Evolutionary conservation across 2,888 invertebrate species (phyloP).

Genomic region (Pammene aurita): DNA sequence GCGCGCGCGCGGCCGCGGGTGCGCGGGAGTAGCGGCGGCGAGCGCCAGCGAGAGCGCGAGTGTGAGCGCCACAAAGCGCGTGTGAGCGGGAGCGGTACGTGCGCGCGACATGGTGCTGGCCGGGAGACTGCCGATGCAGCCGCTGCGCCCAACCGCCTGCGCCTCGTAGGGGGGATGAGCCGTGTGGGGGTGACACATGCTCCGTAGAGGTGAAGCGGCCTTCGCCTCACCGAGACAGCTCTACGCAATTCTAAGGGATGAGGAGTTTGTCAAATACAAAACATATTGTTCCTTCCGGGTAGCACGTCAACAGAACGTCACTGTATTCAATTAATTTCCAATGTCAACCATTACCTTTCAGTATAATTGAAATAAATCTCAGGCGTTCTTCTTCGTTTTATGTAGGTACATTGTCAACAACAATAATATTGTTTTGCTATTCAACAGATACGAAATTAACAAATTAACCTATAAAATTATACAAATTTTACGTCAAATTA

Average conservation of each 20-base stretch:
- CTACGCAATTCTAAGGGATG: slow-evolving; percentile 25
- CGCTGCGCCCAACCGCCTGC: slow-evolving; percentile 19
- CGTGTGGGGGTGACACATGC: slow-evolving; percentile 32
- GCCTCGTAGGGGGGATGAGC: slow-evolving; percentile 19
- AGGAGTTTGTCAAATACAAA: not conserved
- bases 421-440: too few species aligned
- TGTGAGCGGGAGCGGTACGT: slow-evolving; percentile 38
- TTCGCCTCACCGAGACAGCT: slow-evolving; percentile 27
- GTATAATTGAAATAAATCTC: not conserved
- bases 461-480: too few species aligned
- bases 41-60: slow-evolving; percentile 48
- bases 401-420: too few species aligned
- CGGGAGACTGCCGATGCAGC: slow-evolving; percentile 47
- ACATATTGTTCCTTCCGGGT: slow-evolving; percentile 3
- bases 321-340: slow-evolving; percentile 1
- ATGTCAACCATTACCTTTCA: not conserved
- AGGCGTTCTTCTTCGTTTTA: not conserved
- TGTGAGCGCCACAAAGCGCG: slow-evolving; percentile 48
- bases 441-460: too few species aligned
- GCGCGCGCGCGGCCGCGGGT: slow-evolving; percentile 52
- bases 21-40: slow-evolving; percentile 49
- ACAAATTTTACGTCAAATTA: too few species aligned
- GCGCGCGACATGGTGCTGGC: slow-evolving; percentile 50
- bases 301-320: slow-evolving; percentile 10
- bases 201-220: slow-evolving; percentile 26